Conservation (phyloP, 2,797 vertebrate species). For the Haliaeetus vocifer region DNA sequence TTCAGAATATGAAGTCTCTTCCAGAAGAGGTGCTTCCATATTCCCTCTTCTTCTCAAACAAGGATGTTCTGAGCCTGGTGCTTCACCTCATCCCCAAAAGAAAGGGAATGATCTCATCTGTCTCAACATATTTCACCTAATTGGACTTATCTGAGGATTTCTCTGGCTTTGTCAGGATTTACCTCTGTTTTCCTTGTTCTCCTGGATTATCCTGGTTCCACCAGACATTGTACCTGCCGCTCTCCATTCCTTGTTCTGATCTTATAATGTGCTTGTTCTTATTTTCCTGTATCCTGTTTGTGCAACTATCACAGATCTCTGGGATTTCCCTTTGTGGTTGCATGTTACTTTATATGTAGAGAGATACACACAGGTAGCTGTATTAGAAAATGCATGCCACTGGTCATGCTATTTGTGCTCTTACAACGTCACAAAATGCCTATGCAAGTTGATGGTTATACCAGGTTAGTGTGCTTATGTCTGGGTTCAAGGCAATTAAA, state of each 20-base stretch:
- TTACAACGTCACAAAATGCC: background rate
- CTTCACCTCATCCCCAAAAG: background rate
- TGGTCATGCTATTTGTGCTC: background rate
- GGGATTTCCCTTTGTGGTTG: background rate
- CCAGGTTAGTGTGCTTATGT: background rate
- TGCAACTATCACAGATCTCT: background rate
- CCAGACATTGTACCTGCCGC: accelerated
- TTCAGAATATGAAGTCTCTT: background rate
- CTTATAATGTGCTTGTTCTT: background rate
- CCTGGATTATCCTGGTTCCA: background rate
- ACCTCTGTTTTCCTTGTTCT: background rate
- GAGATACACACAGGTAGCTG: background rate
- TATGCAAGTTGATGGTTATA: background rate
- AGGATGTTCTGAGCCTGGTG: background rate
- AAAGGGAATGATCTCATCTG: background rate
- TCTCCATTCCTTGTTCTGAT: background rate
- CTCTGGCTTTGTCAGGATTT: background rate
- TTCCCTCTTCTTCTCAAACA: background rate
- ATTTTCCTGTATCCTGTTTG: background rate
- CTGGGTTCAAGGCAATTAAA: background rate
- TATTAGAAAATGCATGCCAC: background rate
- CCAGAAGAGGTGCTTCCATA: background rate
- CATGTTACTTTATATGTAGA: background rate
- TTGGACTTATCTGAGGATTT: background rate
- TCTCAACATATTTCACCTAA: background rate